A percentile compares a stretch with the other conserved stretches of the same genome.
Conservation (phyloP, 2,113 vertebrate genomes). For the Seriola quinqueradiata region DNA sequence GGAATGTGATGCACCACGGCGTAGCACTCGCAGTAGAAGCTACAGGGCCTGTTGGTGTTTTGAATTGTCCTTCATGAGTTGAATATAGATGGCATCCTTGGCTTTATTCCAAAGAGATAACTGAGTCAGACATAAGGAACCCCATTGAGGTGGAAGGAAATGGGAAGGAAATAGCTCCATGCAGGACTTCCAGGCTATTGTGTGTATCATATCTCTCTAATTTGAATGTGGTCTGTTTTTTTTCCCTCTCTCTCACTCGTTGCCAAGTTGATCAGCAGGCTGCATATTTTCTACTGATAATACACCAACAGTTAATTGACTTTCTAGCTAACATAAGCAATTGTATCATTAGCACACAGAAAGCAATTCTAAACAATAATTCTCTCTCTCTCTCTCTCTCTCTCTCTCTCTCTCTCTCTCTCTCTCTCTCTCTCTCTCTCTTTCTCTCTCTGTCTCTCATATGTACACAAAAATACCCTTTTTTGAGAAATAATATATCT, state of each 20-base stretch:
- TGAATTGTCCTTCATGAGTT: slow-evolving; percentile 44
- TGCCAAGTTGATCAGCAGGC: slow-evolving; percentile 24
- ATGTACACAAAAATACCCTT: too few relatives aligned
- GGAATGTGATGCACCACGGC: slow-evolving; percentile 12
- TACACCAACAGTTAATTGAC: slow-evolving; percentile 6
- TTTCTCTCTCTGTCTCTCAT: too few relatives aligned
- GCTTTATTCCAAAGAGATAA: slow-evolving; percentile 43
- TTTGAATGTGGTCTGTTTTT: slow-evolving; percentile 18
- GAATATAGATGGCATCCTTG: slow-evolving; percentile 55
- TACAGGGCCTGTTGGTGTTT: slow-evolving; percentile 43
- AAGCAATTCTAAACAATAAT: not conserved
- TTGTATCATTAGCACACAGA: slow-evolving; percentile 3
- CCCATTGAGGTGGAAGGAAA: slow-evolving; percentile 37
- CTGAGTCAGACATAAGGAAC: slow-evolving; percentile 42
- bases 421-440: not conserved
- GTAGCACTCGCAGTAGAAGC: not conserved
- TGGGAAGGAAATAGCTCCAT: slow-evolving; percentile 31
- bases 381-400: not conserved
- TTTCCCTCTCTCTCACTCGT: not conserved
- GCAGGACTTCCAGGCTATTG: slow-evolving; percentile 15
- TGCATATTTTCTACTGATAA: slow-evolving; percentile 8
- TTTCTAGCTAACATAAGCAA: slow-evolving; percentile 6
- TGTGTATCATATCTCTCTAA: slow-evolving; percentile 10
- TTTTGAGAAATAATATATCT: not conserved
- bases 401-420: too few relatives aligned